A percentile compares a stretch with the other conserved stretches of the same genome.
Conservation (phyloP, 2,113 vertebrate genomes). For the Pseudopipra pipra region DNA sequence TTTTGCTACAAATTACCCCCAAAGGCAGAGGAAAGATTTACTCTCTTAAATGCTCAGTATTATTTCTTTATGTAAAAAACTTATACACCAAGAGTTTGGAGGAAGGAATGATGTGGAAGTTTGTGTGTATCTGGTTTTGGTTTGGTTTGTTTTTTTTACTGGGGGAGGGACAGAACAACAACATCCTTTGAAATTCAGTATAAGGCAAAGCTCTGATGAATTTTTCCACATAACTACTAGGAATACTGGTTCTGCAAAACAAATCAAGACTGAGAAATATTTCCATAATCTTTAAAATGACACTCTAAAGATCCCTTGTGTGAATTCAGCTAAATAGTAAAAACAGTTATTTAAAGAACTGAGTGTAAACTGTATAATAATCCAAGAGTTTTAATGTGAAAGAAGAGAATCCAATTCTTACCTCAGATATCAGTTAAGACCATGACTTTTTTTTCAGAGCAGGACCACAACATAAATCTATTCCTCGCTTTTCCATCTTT, state of each 20-base stretch:
- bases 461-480: neutral
- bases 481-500: neutral
- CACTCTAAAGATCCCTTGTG: neutral
- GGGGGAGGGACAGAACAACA: neutral
- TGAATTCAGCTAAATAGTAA: neutral
- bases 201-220: neutral
- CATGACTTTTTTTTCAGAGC: neutral
- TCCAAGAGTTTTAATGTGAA: neutral
- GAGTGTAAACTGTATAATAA: neutral
- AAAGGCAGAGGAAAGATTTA: neutral
- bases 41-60: neutral
- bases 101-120: neutral
- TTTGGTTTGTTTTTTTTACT: neutral
- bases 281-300: neutral
- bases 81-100: neutral
- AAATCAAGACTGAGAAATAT: neutral
- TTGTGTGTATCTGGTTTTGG: neutral
- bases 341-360: neutral
- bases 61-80: neutral
- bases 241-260: neutral
- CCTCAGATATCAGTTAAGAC: neutral
- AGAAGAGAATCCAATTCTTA: neutral
- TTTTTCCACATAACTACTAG: neutral
- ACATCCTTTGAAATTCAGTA: neutral
- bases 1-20: neutral